A percentile compares a stretch with the other conserved stretches of the same genome.
Conservation (phyloP, 2,797 vertebrate species). For the Chaetophractus vellerosus region DNA sequence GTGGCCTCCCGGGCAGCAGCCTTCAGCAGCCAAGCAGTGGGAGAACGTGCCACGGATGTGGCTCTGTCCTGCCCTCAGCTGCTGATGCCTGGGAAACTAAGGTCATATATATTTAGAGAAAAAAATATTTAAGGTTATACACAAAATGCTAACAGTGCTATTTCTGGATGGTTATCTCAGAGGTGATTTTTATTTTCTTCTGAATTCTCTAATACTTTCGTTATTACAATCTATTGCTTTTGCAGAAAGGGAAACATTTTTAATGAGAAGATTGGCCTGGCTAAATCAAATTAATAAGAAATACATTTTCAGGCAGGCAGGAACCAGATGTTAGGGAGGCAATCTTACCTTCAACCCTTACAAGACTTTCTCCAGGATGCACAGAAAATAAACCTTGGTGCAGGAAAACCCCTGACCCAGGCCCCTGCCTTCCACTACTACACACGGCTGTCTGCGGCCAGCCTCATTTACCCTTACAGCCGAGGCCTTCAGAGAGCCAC, state of each 20-base stretch:
- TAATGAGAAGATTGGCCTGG: neutral
- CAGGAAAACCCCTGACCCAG: neutral
- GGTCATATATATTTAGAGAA: neutral
- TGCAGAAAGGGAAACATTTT: neutral
- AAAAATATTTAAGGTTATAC: neutral
- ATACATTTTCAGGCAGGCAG: neutral
- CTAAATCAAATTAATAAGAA: conserved; percentile 51
- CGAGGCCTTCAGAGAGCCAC: neutral
- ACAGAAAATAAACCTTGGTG: conserved; percentile 1
- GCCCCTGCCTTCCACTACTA: neutral
- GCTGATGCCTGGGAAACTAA: neutral
- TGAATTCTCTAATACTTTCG: conserved; percentile 27
- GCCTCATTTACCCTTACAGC: neutral
- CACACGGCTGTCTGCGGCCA: neutral
- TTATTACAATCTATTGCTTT: neutral
- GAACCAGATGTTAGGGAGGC: neutral
- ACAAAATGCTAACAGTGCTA: neutral
- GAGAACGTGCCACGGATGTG: too few relatives aligned
- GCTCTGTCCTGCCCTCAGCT: neutral
- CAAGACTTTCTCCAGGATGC: conserved; percentile 1
- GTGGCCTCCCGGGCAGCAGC: neutral
- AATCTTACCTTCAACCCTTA: neutral
- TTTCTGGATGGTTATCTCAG: conserved; percentile 8
- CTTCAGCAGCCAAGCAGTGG: neutral
- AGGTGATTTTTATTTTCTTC: conserved; percentile 50